A percentile compares a stretch with the other conserved stretches of the same genome.
Conservation (phyloP, 2,113 vertebrate species). For the Dinomys branickii region DNA sequence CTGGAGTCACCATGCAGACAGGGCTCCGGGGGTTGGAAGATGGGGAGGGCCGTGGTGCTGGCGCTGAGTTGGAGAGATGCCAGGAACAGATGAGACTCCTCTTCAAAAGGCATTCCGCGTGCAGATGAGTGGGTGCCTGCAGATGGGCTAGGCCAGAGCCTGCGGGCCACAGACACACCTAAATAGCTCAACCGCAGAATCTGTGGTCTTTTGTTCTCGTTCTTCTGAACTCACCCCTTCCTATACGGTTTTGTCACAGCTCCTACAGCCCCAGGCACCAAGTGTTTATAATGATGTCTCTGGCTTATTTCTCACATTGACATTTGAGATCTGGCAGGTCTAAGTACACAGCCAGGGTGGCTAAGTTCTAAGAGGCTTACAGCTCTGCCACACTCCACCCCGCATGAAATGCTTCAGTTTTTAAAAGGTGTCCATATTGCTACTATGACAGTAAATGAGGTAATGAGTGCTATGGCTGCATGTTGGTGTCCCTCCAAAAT, state of each 20-base stretch:
- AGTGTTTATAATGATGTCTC: background rate
- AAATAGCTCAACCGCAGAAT: background rate
- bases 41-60: background rate
- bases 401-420: background rate
- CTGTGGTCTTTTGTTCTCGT: background rate
- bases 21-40: conserved; percentile 58
- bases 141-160: conserved; percentile 40
- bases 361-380: background rate
- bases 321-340: background rate
- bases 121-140: conserved; percentile 13
- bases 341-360: background rate
- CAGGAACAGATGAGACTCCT: conserved; percentile 31
- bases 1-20: conserved; percentile 50
- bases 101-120: conserved; percentile 61
- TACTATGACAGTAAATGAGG: background rate
- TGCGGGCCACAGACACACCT: background rate
- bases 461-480: background rate
- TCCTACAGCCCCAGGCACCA: background rate
- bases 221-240: background rate
- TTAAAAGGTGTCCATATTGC: background rate
- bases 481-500: background rate
- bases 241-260: background rate
- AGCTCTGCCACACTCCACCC: background rate
- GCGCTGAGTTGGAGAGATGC: background rate
- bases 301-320: background rate